Percentiles rank a stretch among this genome's conserved stretches.
Conservation (phyloP, 1,140 invertebrate species). For the Brachionus plicatilis region DNA sequence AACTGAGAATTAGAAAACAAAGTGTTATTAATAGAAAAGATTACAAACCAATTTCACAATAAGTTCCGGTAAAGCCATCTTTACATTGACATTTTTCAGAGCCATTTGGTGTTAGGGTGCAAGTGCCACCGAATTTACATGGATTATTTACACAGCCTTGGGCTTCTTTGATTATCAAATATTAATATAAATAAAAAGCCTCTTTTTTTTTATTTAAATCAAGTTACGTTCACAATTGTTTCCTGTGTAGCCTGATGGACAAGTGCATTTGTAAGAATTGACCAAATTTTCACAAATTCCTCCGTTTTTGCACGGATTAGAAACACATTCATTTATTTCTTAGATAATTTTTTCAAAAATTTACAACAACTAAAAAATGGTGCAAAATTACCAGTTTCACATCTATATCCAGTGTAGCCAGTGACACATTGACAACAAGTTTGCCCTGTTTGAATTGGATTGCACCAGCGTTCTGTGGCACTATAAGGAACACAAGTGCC, state of each 20-base stretch:
- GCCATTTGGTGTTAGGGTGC: neutral
- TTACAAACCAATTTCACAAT: conserved; percentile 35
- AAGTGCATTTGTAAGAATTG: conserved; percentile 38
- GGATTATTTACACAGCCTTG: conserved; percentile 15
- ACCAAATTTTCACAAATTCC: conserved; percentile 44
- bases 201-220: neutral
- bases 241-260: conserved; percentile 28
- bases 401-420: conserved; percentile 41
- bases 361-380: neutral
- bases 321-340: conserved; percentile 56
- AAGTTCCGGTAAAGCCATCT: conserved; percentile 38
- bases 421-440: conserved; percentile 41
- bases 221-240: conserved; percentile 29
- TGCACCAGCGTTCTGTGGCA: conserved; percentile 10
- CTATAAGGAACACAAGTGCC: conserved; percentile 38
- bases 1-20: neutral
- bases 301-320: conserved; percentile 58
- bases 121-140: conserved; percentile 37
- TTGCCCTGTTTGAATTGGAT: conserved; percentile 28
- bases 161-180: neutral
- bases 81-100: conserved; percentile 33
- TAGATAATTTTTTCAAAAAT: neutral
- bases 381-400: conserved; percentile 40
- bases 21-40: too few relatives aligned
- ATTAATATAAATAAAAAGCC: neutral